Evolutionary conservation across 2,113 vertebrate genomes (phyloP).

Genomic region (Hepsetus odoe): DNA sequence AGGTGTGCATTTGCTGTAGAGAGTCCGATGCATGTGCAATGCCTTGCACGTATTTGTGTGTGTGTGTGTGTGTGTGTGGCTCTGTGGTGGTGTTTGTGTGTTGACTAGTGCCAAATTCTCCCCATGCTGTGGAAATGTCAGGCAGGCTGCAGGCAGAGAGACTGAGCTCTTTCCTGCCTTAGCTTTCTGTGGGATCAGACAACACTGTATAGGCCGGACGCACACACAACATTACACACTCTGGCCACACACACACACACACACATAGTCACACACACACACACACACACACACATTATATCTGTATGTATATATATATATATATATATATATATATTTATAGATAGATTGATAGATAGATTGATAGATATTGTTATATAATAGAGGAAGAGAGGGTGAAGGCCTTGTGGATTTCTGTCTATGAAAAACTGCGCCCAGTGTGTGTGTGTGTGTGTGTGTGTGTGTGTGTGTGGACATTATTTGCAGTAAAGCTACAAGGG

Average conservation of each 20-base stretch:
- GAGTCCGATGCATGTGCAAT: not conserved
- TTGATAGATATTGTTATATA: no score
- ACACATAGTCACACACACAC: no score
- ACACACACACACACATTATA: no score
- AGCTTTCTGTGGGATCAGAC: constrained; percentile 7
- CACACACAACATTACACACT: constrained; percentile 1
- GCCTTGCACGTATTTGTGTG: constrained; percentile 30
- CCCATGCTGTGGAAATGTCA: constrained; percentile 77
- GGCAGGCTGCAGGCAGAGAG: constrained; percentile 64
- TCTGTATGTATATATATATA: not conserved
- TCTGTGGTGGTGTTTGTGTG: constrained; percentile 34
- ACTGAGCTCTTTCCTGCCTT: constrained; percentile 56
- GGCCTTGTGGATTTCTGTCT: constrained; percentile 1
- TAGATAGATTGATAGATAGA: not conserved
- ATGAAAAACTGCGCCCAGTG: not conserved
- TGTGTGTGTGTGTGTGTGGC: constrained; percentile 39
- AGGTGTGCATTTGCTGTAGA: not conserved
- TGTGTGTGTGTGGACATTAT: constrained; percentile 67
- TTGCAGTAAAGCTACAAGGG: constrained; percentile 69
- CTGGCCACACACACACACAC: not conserved
- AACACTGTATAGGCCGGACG: not conserved
- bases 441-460: constrained; percentile 42
- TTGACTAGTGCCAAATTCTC: constrained; percentile 39
- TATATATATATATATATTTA: constrained; percentile 8
- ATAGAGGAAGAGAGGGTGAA: no score